Conservation (phyloP, 2,888 invertebrate genomes). For the Chironomus riparius region DNA sequence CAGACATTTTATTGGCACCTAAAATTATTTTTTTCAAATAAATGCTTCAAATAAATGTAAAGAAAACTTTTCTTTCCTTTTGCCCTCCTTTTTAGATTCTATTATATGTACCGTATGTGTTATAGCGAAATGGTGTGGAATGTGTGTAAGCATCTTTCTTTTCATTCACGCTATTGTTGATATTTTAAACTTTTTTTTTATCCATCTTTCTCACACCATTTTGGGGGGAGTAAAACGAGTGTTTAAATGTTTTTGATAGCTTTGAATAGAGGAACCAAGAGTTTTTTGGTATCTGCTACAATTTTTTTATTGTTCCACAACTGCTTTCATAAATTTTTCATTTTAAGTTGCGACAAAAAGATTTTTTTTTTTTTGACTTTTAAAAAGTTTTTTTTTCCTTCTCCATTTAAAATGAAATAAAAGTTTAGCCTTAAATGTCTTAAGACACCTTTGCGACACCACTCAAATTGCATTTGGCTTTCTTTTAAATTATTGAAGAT, state of each 20-base stretch:
- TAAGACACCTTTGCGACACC: too few relatives aligned
- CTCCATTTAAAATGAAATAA: too few relatives aligned
- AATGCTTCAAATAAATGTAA: neutral
- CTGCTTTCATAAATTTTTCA: neutral
- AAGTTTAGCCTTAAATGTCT: too few relatives aligned
- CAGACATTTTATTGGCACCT: neutral
- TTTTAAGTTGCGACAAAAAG: neutral
- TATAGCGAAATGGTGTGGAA: neutral
- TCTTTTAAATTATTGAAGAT: too few relatives aligned
- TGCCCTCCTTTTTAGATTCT: neutral
- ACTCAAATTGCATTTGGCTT: too few relatives aligned
- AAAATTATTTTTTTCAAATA: neutral
- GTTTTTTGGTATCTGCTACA: neutral
- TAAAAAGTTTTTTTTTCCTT: neutral
- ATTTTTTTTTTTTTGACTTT: neutral
- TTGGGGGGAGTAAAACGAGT: constrained; percentile 22
- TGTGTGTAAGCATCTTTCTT: neutral
- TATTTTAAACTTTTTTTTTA: neutral
- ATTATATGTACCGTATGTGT: neutral
- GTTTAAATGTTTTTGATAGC: constrained; percentile 13
- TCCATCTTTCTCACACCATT: neutral
- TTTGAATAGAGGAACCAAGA: neutral
- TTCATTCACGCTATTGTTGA: neutral
- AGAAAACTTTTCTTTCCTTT: neutral
- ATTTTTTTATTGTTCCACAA: neutral